These are phyloP conservation scores for Anastatus disparis DNA, from an alignment of 1,140 invertebrate species.

Conservation along the genomic window DNA sequence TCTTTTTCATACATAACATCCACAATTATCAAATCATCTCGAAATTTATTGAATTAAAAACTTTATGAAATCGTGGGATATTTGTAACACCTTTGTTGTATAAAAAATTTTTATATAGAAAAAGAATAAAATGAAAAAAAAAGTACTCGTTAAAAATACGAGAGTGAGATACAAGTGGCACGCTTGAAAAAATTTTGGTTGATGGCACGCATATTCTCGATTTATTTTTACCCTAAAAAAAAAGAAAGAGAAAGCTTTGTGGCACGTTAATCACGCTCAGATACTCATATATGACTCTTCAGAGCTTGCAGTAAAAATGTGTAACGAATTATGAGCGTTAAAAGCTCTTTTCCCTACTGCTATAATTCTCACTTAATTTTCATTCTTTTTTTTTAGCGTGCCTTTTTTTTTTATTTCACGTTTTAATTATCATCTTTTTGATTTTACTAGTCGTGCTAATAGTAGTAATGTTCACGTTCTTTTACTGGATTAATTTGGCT, in stretches of 20 bases:
- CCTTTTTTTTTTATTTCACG: background rate
- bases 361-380: no score
- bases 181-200: background rate
- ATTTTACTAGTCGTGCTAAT: conserved; percentile 14
- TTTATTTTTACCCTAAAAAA: background rate
- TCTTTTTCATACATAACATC: no score
- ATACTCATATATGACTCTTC: background rate
- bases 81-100: no score
- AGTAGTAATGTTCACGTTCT: conserved; percentile 1
- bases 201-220: background rate
- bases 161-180: background rate
- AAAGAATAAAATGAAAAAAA: background rate
- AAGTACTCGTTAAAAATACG: conserved; percentile 11
- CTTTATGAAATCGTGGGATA: no score
- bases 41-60: no score
- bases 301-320: background rate
- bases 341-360: background rate
- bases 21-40: no score
- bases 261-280: conserved; percentile 22
- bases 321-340: background rate
- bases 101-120: background rate
- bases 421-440: conserved; percentile 14
- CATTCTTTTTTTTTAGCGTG: background rate
- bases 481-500: conserved; percentile 10
- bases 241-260: background rate